phyloP scores from a whole-genome alignment of 2,797 vertebrate genomes.

The Aldrovandia affinis region DNA sequence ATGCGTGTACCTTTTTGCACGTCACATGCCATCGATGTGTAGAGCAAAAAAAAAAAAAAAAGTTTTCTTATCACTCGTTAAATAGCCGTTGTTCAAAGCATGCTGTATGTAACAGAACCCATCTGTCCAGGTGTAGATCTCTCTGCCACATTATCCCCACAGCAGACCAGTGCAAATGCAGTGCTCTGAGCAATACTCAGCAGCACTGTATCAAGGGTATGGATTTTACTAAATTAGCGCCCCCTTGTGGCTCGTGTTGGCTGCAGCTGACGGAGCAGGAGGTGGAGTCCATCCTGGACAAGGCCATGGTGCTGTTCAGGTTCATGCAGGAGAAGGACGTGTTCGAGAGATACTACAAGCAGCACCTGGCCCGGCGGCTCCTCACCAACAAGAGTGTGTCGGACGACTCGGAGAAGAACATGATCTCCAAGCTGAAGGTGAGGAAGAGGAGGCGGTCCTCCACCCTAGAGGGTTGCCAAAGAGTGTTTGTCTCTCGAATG shows the following conservation, averaged over 20 bases:
- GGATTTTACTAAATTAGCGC: not conserved
- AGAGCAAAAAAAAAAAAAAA: too few relatives aligned
- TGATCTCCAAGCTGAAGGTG: conserved; percentile 97
- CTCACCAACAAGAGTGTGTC: conserved; percentile 97
- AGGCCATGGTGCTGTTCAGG: conserved; percentile 97
- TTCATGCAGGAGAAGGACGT: conserved; percentile 99
- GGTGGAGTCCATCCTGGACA: conserved; percentile 97
- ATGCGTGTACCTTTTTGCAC: too few relatives aligned
- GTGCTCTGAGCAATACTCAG: too few relatives aligned
- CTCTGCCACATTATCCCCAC: too few relatives aligned
- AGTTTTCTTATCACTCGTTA: too few relatives aligned
- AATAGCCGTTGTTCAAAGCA: too few relatives aligned
- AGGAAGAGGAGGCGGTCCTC: not conserved
- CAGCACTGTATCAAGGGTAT: too few relatives aligned
- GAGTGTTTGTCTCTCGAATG: not conserved
- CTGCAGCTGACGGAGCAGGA: conserved; percentile 95
- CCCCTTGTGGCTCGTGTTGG: not conserved
- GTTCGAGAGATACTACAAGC: conserved; percentile 96
- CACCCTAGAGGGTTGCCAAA: not conserved
- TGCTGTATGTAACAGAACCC: too few relatives aligned
- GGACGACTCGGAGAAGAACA: conserved; percentile 94
- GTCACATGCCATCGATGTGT: too few relatives aligned
- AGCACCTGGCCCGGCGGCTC: conserved; percentile 91
- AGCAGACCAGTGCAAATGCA: too few relatives aligned
- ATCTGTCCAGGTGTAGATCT: too few relatives aligned